Percentiles rank a stretch among this genome's conserved stretches.
These are phyloP conservation scores for Dolichotis patagonum DNA, from an alignment of 2,113 vertebrate species.

Conservation along the genomic window DNA sequence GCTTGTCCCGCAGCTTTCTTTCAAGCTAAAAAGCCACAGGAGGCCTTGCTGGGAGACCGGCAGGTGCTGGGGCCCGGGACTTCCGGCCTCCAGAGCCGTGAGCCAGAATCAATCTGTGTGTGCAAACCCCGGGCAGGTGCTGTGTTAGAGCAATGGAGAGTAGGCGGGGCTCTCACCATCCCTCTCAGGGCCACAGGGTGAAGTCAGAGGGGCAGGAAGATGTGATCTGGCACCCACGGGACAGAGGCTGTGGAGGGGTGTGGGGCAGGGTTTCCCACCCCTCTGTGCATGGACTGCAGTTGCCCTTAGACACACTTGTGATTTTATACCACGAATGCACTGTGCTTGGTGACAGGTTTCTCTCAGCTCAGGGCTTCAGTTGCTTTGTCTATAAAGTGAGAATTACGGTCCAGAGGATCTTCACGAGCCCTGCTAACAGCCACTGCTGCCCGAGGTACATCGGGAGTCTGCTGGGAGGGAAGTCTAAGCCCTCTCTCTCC, in stretches of 20 bases:
- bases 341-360: too few species aligned
- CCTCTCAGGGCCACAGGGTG: background rate
- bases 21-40: background rate
- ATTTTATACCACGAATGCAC: fast-evolving
- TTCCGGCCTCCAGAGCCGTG: background rate
- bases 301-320: too few species aligned
- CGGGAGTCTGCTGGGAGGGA: background rate
- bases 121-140: too few species aligned
- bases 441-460: fast-evolving
- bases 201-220: background rate
- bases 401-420: fast-evolving
- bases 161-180: fast-evolving
- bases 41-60: background rate
- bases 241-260: fast-evolving
- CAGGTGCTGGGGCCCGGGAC: background rate
- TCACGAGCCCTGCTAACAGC: fast-evolving
- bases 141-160: background rate
- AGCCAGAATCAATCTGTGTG: background rate
- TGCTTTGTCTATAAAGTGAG: background rate
- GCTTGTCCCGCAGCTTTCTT: background rate
- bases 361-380: background rate
- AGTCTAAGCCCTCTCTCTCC: fast-evolving
- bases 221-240: background rate
- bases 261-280: background rate
- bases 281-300: fast-evolving